A percentile compares a stretch with the other conserved stretches of the same genome.
phyloP scores from a whole-genome alignment of 2,888 invertebrate species.

The Asteroscopus sphinx region DNA sequence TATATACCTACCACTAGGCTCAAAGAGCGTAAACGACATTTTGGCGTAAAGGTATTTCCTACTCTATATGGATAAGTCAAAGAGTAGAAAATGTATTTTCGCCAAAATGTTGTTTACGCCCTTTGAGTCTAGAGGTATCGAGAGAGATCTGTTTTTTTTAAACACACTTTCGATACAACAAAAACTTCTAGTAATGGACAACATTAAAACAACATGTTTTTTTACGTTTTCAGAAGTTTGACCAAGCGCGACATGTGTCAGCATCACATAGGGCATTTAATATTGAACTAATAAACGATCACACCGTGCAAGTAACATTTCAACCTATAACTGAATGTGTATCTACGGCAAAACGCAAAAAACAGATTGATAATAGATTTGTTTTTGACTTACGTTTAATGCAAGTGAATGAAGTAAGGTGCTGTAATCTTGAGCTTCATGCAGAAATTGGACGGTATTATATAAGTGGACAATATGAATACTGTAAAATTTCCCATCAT shows the following conservation, averaged over 20 bases:
- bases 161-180: no score
- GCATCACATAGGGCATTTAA: conserved; percentile 82
- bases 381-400: conserved; percentile 82
- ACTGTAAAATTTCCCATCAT: conserved; percentile 78
- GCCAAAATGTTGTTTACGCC: no score
- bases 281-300: conserved; percentile 65
- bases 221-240: conserved; percentile 74
- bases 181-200: no score
- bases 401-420: conserved; percentile 74
- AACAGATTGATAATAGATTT: conserved; percentile 74
- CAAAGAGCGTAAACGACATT: no score
- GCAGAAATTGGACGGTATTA: conserved; percentile 87
- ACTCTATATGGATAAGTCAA: no score
- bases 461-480: conserved; percentile 89
- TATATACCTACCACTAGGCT: no score
- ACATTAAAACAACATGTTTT: neutral
- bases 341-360: conserved; percentile 71
- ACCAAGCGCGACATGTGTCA: conserved; percentile 82
- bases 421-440: conserved; percentile 79
- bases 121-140: no score
- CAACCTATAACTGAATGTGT: conserved; percentile 81
- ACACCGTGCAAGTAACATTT: conserved; percentile 74
- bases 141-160: no score
- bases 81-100: no score
- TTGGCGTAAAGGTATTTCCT: no score